Conservation (phyloP, 2,113 vertebrate species). For the Larimichthys polyactis region DNA sequence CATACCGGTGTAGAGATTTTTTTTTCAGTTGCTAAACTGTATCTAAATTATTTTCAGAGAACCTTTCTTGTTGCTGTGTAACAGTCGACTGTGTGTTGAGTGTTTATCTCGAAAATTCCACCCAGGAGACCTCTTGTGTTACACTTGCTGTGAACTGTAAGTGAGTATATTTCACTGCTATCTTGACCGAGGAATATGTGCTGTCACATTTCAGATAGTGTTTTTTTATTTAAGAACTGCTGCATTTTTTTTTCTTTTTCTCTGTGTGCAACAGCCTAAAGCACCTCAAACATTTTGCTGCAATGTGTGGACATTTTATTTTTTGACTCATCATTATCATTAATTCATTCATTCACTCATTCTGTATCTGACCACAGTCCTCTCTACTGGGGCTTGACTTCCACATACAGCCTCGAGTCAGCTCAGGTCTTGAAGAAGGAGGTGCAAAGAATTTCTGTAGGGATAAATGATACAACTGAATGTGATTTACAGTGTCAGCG, state of each 20-base stretch:
- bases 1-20: slow-evolving; percentile 2
- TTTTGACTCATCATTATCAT: background rate
- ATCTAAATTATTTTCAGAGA: slow-evolving; percentile 22
- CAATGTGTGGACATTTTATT: background rate
- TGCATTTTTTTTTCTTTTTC: slow-evolving; percentile 5
- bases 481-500: slow-evolving; percentile 40
- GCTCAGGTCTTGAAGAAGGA: slow-evolving; percentile 1
- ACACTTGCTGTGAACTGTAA: slow-evolving; percentile 21
- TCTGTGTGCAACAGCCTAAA: background rate
- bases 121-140: slow-evolving; percentile 43
- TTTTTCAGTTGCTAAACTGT: slow-evolving; percentile 1
- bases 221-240: slow-evolving; percentile 33
- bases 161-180: slow-evolving; percentile 39
- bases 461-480: slow-evolving; percentile 29
- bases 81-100: slow-evolving; percentile 3
- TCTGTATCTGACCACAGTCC: background rate
- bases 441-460: slow-evolving; percentile 11
- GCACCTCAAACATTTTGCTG: background rate
- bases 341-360: background rate
- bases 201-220: slow-evolving; percentile 34
- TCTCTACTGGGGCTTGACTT: background rate
- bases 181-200: slow-evolving; percentile 23
- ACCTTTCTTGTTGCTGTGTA: slow-evolving; percentile 5
- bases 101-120: slow-evolving; percentile 32
- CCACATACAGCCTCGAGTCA: background rate